These are phyloP conservation scores for Neelides folsomi DNA, from an alignment of 2,888 invertebrate genomes.

Conservation along the genomic window DNA sequence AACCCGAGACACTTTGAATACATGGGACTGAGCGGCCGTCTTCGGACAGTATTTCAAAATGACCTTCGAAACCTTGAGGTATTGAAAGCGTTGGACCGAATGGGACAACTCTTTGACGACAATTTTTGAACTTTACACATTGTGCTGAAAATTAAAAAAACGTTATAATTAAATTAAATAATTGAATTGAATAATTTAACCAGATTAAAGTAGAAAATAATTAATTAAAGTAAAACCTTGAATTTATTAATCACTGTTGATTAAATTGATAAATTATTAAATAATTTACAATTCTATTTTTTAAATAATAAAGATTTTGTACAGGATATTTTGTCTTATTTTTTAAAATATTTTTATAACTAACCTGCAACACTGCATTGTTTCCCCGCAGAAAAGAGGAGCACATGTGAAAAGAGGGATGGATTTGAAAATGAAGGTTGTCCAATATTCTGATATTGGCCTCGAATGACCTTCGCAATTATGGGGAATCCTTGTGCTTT, in stretches of 20 bases:
- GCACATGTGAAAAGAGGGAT: conserved; percentile 69
- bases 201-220: too few species aligned
- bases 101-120: conserved; percentile 58
- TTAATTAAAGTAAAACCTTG: too few species aligned
- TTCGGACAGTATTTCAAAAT: conserved; percentile 85
- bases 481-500: conserved; percentile 61
- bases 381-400: conserved; percentile 71
- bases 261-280: too few species aligned
- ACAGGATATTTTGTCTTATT: too few species aligned
- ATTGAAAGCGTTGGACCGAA: conserved; percentile 73
- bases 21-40: conserved; percentile 82
- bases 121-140: conserved; percentile 84
- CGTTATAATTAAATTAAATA: too few species aligned
- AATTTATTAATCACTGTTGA: too few species aligned
- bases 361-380: conserved; percentile 59
- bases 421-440: conserved; percentile 77
- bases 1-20: conserved; percentile 72
- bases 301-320: too few species aligned
- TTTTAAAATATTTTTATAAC: too few species aligned
- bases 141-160: conserved; percentile 42
- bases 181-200: too few species aligned
- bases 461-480: conserved; percentile 82
- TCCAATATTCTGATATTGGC: conserved; percentile 82
- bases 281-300: too few species aligned
- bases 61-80: conserved; percentile 79